These are phyloP conservation scores for Spermophilus dauricus DNA, from an alignment of 2,113 vertebrate genomes.

Conservation along the genomic window DNA sequence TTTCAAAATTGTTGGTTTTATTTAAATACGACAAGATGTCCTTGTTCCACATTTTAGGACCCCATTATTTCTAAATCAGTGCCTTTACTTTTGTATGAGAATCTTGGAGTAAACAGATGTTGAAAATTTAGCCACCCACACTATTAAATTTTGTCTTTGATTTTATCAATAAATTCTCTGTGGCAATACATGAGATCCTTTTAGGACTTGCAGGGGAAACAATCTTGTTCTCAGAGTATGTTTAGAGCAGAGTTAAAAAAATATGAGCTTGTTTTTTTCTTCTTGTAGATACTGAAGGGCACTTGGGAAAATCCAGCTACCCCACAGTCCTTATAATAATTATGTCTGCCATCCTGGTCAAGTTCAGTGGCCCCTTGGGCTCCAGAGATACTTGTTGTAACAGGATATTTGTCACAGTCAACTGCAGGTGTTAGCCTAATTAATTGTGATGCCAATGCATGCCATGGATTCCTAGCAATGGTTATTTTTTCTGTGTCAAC, in stretches of 20 bases:
- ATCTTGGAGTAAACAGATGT: not conserved
- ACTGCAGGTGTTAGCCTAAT: not conserved
- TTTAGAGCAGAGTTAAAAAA: not conserved
- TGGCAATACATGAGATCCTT: not conserved
- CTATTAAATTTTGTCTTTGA: constrained; percentile 10
- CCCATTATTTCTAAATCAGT: not conserved
- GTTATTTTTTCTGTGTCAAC: not conserved
- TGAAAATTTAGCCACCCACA: constrained; percentile 6
- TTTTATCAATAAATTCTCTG: not conserved
- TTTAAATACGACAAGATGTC: not conserved
- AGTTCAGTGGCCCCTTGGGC: not conserved
- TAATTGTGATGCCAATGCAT: not conserved
- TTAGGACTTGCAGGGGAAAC: not conserved
- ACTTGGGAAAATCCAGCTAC: not conserved
- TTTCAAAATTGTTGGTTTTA: not conserved
- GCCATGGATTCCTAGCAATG: not conserved
- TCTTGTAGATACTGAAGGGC: not conserved
- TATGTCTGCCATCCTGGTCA: not conserved
- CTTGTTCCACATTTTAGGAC: not conserved
- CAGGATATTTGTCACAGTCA: not conserved
- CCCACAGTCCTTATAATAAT: not conserved
- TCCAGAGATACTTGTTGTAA: not conserved
- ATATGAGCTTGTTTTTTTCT: not conserved
- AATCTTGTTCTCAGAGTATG: not conserved
- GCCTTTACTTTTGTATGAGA: not conserved